Conservation (phyloP, 2,797 vertebrate genomes). For the Alfaro cultratus region DNA sequence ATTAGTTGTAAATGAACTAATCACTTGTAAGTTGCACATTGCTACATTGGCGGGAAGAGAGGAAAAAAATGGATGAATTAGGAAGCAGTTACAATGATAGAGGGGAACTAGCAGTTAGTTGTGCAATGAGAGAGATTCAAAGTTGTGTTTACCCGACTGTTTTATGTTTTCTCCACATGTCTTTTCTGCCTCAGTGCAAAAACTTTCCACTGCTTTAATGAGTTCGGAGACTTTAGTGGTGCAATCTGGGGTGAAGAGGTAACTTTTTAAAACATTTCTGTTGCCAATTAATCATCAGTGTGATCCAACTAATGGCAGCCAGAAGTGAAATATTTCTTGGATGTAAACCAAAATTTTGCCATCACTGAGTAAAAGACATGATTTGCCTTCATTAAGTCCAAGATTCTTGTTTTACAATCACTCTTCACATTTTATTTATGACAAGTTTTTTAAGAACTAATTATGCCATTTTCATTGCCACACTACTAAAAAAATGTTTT, state of each 20-base stretch:
- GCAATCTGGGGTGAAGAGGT: constrained; percentile 51
- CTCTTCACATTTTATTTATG: not conserved
- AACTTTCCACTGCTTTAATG: constrained; percentile 68
- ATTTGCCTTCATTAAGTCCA: not conserved
- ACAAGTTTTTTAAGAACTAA: not conserved
- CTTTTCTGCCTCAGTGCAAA: constrained; percentile 67
- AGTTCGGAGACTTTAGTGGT: constrained; percentile 67
- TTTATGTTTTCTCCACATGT: constrained; percentile 69
- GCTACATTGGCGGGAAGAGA: constrained; percentile 36
- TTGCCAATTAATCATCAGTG: constrained; percentile 33
- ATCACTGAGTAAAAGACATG: not conserved
- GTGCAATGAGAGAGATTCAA: constrained; percentile 71
- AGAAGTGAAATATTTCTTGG: constrained; percentile 10
- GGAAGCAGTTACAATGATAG: constrained; percentile 76
- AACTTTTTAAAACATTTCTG: constrained; percentile 54
- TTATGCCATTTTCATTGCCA: not conserved
- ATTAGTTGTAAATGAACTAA: constrained; percentile 75
- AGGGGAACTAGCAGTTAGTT: constrained; percentile 73
- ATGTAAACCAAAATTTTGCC: not conserved
- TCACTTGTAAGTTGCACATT: constrained; percentile 62
- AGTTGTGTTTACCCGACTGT: constrained; percentile 78
- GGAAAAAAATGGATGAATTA: constrained; percentile 61
- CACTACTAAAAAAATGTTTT: not conserved
- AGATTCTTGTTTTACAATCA: not conserved
- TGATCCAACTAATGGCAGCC: constrained; percentile 38